These are phyloP conservation scores for Altica lythri DNA, from an alignment of 2,888 invertebrate genomes.

Conservation along the genomic window DNA sequence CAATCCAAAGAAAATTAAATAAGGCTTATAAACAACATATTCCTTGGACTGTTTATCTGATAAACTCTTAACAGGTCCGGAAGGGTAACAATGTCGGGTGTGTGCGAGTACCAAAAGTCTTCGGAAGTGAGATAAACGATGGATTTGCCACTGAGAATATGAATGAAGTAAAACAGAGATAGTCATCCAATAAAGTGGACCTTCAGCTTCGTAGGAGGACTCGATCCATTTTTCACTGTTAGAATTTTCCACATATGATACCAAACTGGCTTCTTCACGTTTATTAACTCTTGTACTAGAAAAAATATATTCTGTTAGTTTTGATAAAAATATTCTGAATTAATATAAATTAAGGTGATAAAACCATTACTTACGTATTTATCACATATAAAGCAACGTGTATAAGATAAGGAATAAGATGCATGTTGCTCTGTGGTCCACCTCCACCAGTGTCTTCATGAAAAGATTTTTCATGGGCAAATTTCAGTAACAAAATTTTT, in stretches of 20 bases:
- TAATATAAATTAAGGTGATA: background rate
- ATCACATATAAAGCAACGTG: conserved; percentile 95
- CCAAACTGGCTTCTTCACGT: conserved; percentile 79
- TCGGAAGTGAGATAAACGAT: conserved; percentile 73
- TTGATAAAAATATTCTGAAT: conserved; percentile 9
- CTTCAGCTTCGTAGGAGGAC: conserved; percentile 86
- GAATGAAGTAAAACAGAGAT: conserved; percentile 81
- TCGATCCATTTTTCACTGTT: conserved; percentile 73
- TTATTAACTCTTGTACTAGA: conserved; percentile 71
- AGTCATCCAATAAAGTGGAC: conserved; percentile 86
- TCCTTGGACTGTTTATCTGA: conserved; percentile 64
- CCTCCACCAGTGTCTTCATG: conserved; percentile 98
- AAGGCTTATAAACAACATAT: conserved; percentile 83
- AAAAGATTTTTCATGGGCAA: conserved; percentile 93
- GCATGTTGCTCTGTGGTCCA: conserved; percentile 96
- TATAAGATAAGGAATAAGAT: conserved; percentile 90
- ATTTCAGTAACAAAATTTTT: conserved; percentile 84
- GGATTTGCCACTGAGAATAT: conserved; percentile 75
- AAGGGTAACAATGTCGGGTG: conserved; percentile 69
- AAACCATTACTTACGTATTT: conserved; percentile 70
- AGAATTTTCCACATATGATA: conserved; percentile 70
- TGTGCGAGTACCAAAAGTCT: conserved; percentile 80
- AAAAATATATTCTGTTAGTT: conserved; percentile 10
- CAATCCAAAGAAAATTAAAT: conserved; percentile 83
- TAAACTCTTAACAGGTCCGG: conserved; percentile 64